phyloP scores from a whole-genome alignment of 2,888 invertebrate genomes.

The Bimastos eiseni region DNA sequence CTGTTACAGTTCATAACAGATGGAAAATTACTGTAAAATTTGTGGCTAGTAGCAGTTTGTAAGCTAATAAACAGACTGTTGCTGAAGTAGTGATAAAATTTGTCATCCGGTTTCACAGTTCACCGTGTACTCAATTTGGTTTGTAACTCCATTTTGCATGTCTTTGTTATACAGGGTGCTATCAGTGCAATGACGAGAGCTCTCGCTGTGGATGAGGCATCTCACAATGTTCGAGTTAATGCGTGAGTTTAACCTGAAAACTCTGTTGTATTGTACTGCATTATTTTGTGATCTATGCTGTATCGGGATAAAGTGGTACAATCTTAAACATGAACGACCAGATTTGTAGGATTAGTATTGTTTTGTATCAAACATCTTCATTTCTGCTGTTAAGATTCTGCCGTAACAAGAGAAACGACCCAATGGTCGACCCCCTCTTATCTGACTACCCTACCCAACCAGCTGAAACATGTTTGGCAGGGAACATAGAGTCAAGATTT shows the following conservation, averaged over 20 bases:
- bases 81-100: background rate
- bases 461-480: no score
- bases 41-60: background rate
- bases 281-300: background rate
- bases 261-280: background rate
- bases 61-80: background rate
- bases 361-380: background rate
- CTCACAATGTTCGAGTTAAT: conserved; percentile 56
- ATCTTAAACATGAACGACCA: background rate
- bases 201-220: conserved; percentile 59
- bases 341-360: background rate
- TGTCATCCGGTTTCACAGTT: background rate
- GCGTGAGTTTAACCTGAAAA: conserved; percentile 47
- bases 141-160: background rate
- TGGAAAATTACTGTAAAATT: background rate
- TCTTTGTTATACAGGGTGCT: conserved; percentile 52
- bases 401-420: background rate
- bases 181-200: conserved; percentile 57
- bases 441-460: no score
- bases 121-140: background rate
- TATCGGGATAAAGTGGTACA: background rate
- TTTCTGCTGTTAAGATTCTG: background rate
- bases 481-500: background rate
- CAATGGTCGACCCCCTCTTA: background rate
- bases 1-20: background rate